phyloP scores from a whole-genome alignment of 2,888 invertebrate species.

The Nymphalis urticae region DNA sequence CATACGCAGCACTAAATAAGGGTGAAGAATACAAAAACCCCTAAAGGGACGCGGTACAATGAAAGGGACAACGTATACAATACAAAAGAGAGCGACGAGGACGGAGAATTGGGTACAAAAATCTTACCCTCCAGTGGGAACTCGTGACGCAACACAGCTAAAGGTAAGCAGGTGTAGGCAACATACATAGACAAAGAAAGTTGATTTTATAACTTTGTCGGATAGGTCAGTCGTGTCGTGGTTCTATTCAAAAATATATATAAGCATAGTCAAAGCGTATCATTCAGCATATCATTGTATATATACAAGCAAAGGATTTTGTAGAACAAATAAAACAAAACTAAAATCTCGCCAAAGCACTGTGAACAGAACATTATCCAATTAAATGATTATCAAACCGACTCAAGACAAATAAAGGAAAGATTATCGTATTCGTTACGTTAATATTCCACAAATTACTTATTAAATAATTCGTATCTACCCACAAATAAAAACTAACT shows the following conservation, averaged over 20 bases:
- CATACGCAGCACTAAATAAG: constrained; percentile 66
- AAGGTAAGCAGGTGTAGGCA: constrained; percentile 72
- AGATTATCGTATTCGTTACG: too few species aligned
- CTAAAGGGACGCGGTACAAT: constrained; percentile 55
- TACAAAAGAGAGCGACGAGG: constrained; percentile 52
- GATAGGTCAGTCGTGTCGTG: constrained; percentile 62
- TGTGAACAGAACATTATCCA: too few species aligned
- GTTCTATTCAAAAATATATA: constrained; percentile 5
- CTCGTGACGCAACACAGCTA: constrained; percentile 65
- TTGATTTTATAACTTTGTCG: constrained; percentile 51
- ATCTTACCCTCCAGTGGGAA: constrained; percentile 69
- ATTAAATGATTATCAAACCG: too few species aligned
- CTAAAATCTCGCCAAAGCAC: too few species aligned
- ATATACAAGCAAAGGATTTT: too few species aligned
- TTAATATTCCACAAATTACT: too few species aligned
- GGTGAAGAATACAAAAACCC: constrained; percentile 72
- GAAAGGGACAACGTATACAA: constrained; percentile 54
- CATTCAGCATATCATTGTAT: too few species aligned
- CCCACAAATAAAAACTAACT: neutral
- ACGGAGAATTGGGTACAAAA: constrained; percentile 62
- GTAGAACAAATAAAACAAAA: too few species aligned
- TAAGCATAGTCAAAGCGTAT: too few species aligned
- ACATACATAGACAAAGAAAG: constrained; percentile 67
- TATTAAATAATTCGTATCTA: too few species aligned
- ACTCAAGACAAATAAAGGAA: too few species aligned